These are phyloP conservation scores for Alentia gelatinosa DNA, from an alignment of 2,888 invertebrate genomes.

Conservation along the genomic window DNA sequence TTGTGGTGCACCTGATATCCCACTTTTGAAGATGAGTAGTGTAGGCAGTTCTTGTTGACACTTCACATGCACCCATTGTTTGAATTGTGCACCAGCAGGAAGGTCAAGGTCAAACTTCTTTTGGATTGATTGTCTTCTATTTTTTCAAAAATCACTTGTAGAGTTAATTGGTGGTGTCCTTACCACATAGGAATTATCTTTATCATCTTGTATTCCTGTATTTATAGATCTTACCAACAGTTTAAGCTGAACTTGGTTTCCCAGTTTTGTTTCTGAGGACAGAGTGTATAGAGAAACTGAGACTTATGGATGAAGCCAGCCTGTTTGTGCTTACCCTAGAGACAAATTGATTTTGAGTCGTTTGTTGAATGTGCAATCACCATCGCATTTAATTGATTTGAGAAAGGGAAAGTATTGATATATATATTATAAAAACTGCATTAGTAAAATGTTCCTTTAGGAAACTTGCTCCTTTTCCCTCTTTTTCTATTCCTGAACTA, in stretches of 20 bases:
- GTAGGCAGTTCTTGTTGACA: neutral
- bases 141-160: no score
- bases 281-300: no score
- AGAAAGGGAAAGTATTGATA: neutral
- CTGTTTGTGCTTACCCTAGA: neutral
- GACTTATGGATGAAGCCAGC: no score
- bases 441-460: neutral
- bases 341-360: neutral
- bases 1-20: neutral
- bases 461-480: no score
- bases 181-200: no score
- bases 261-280: no score
- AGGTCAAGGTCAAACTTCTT: neutral
- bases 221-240: no score
- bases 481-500: no score
- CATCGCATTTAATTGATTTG: neutral
- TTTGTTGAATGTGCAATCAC: neutral
- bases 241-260: no score
- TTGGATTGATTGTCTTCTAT: neutral
- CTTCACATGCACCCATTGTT: neutral
- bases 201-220: no score
- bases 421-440: neutral
- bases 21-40: neutral
- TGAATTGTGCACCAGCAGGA: neutral
- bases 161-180: no score